These are phyloP conservation scores for Drosophila nasuta DNA, from an alignment of 1,140 invertebrate species.

Conservation along the genomic window DNA sequence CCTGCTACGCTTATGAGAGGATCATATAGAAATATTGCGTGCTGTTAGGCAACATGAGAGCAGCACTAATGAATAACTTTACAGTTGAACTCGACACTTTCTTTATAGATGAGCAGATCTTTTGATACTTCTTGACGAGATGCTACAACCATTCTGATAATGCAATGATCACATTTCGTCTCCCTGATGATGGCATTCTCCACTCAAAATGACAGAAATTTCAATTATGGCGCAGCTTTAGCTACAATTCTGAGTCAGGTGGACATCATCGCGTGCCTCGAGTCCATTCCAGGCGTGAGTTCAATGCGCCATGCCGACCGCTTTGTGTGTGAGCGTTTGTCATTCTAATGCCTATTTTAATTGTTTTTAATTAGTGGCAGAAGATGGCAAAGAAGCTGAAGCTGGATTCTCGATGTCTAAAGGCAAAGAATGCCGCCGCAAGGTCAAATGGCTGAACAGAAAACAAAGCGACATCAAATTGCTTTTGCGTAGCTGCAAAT, in stretches of 20 bases:
- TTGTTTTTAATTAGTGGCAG: slow-evolving; percentile 28
- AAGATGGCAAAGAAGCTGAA: slow-evolving; percentile 2
- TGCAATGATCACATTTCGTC: slow-evolving; percentile 6
- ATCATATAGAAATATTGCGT: too few species aligned
- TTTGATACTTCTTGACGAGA: not conserved
- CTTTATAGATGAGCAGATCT: not conserved
- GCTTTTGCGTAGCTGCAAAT: slow-evolving; percentile 64
- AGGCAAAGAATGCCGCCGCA: slow-evolving; percentile 17
- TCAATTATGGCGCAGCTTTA: slow-evolving; percentile 10
- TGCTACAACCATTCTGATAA: slow-evolving; percentile 25
- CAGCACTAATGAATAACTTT: not conserved
- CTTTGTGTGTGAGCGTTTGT: slow-evolving; percentile 7
- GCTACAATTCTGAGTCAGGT: not conserved
- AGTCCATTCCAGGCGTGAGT: slow-evolving; percentile 1
- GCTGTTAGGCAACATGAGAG: too few species aligned
- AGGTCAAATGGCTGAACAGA: slow-evolving; percentile 50
- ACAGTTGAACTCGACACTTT: not conserved
- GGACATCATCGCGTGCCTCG: slow-evolving; percentile 22
- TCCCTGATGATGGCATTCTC: slow-evolving; percentile 12
- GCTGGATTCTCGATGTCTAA: too few species aligned
- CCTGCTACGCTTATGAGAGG: too few species aligned
- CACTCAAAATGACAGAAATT: slow-evolving; percentile 11
- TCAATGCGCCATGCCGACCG: not conserved
- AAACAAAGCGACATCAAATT: slow-evolving; percentile 28
- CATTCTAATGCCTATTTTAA: slow-evolving; percentile 42